These are phyloP conservation scores for Lampropteryx suffumata DNA, from an alignment of 2,888 invertebrate species.

Conservation along the genomic window DNA sequence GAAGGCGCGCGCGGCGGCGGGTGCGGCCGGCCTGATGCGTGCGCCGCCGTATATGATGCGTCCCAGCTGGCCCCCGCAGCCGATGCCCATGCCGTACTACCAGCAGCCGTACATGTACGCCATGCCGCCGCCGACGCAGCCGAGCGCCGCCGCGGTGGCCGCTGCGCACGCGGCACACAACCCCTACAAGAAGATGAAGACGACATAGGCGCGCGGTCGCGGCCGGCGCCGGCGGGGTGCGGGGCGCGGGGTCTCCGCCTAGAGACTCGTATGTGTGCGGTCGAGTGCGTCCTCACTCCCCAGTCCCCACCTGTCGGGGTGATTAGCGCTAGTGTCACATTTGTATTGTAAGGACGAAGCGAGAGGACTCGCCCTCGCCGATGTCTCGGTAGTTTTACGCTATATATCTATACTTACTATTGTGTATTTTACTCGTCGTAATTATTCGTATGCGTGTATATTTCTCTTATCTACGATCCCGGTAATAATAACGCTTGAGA, in stretches of 20 bases:
- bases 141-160: conserved; percentile 66
- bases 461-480: conserved; percentile 85
- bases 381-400: conserved; percentile 79
- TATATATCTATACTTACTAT: conserved; percentile 68
- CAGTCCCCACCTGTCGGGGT: conserved; percentile 78
- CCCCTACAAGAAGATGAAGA: conserved; percentile 96
- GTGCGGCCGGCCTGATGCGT: conserved; percentile 70
- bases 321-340: conserved; percentile 80
- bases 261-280: conserved; percentile 78
- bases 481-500: conserved; percentile 94
- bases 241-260: conserved; percentile 79
- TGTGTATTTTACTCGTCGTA: conserved; percentile 78
- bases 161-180: conserved; percentile 82
- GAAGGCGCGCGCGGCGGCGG: conserved; percentile 85
- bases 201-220: conserved; percentile 83
- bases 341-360: conserved; percentile 82
- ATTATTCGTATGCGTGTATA: conserved; percentile 81
- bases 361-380: conserved; percentile 73
- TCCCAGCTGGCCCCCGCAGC: conserved; percentile 73
- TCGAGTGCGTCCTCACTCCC: conserved; percentile 66
- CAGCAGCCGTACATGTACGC: conserved; percentile 80
- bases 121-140: conserved; percentile 76
- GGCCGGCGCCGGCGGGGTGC: conserved; percentile 69
- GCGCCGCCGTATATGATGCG: conserved; percentile 70
- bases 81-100: conserved; percentile 76